Evolutionary conservation across 2,888 invertebrate genomes (phyloP).

Genomic region (Catocala fraxini): DNA sequence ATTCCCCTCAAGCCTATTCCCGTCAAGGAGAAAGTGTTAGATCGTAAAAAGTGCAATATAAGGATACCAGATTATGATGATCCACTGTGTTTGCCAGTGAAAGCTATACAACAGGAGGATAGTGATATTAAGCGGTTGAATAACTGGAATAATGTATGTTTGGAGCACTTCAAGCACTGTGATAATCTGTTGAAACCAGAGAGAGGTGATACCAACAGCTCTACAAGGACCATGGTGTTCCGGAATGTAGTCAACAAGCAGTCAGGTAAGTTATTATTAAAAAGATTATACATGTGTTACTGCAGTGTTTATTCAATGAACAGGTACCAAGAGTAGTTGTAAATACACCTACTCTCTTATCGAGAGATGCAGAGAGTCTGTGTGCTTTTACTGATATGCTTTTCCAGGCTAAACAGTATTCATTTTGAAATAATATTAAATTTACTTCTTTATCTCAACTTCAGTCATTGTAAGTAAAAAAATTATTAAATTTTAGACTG

Average conservation of each 20-base stretch:
- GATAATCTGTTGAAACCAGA: conserved; percentile 65
- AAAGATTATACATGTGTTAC: not conserved
- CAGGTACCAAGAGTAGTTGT: no score
- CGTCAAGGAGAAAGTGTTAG: conserved; percentile 35
- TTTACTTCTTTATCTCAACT: no score
- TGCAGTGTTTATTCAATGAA: no score
- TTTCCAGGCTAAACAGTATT: no score
- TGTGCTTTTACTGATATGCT: no score
- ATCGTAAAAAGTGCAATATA: conserved; percentile 62
- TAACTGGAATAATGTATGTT: conserved; percentile 77
- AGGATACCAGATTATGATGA: conserved; percentile 79
- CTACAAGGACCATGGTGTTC: conserved; percentile 69
- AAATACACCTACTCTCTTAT: no score
- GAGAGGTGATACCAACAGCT: conserved; percentile 59
- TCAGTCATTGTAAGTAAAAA: no score
- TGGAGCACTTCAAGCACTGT: conserved; percentile 70
- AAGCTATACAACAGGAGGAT: conserved; percentile 59
- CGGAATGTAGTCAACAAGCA: conserved; percentile 68
- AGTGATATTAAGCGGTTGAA: conserved; percentile 63
- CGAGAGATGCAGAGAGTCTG: no score
- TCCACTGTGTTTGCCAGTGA: conserved; percentile 77
- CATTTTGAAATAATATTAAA: no score
- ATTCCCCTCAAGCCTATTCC: conserved; percentile 2
- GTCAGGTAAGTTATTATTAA: conserved; percentile 56
- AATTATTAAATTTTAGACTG: no score